phyloP scores from a whole-genome alignment of 2,797 vertebrate genomes.

The Clarias pachynema region DNA sequence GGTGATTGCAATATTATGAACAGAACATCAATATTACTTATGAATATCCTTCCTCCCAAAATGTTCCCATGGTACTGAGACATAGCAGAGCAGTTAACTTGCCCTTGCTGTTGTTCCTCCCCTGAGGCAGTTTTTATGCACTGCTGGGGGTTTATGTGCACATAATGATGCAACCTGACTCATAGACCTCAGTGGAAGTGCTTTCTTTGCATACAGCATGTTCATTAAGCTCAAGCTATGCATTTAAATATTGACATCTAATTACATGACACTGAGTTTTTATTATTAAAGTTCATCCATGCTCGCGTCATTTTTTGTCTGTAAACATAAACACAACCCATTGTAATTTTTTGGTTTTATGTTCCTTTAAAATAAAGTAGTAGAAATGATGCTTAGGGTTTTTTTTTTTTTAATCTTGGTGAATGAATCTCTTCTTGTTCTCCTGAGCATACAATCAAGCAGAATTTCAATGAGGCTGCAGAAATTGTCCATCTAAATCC shows the following conservation, averaged over 20 bases:
- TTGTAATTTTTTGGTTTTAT: constrained; percentile 4
- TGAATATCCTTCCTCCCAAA: constrained; percentile 1
- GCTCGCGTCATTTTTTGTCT: not conserved
- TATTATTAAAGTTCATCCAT: not conserved
- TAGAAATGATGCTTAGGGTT: not conserved
- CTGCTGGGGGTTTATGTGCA: constrained; percentile 14
- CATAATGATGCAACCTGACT: constrained; percentile 27
- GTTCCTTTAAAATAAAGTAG: not conserved
- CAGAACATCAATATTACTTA: not conserved
- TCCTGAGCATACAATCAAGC: constrained; percentile 33
- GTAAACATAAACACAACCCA: not conserved
- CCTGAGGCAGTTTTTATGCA: constrained; percentile 23
- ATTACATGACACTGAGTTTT: not conserved
- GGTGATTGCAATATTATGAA: not conserved
- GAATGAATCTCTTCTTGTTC: not conserved
- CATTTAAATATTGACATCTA: not conserved
- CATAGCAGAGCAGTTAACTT: not conserved
- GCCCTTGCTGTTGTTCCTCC: constrained; percentile 6
- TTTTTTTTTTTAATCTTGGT: constrained; percentile 6
- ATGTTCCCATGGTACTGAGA: not conserved
- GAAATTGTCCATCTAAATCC: constrained; percentile 46
- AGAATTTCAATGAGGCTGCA: constrained; percentile 40
- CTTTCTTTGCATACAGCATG: not conserved
- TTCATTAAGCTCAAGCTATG: not conserved
- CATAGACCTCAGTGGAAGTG: not conserved